A percentile compares a stretch with the other conserved stretches of the same genome.
Conservation (phyloP, 2,797 vertebrate genomes). For the Cryptoblepharus egeriae region DNA sequence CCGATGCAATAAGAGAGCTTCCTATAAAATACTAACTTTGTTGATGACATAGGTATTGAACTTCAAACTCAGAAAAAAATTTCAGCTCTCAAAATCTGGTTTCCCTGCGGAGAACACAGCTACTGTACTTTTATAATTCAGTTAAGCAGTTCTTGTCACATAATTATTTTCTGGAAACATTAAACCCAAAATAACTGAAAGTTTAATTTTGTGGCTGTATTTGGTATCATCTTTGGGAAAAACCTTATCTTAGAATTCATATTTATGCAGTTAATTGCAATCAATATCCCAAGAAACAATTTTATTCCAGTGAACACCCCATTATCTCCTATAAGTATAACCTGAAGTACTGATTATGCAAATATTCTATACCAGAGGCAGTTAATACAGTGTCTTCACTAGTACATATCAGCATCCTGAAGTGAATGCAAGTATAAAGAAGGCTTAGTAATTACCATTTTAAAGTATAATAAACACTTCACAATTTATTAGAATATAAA, state of each 20-base stretch:
- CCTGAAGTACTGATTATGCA: constrained; percentile 54
- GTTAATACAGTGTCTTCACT: constrained; percentile 53
- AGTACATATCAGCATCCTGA: constrained; percentile 63
- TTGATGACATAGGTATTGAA: not conserved
- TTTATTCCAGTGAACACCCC: constrained; percentile 39
- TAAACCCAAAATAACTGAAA: constrained; percentile 27
- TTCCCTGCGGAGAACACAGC: constrained; percentile 2
- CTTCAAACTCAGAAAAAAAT: not conserved
- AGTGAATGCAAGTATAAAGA: constrained; percentile 58
- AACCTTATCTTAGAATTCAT: constrained; percentile 53
- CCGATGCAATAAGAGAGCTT: too few species aligned
- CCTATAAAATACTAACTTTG: not conserved
- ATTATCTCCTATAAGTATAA: constrained; percentile 50
- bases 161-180: constrained; percentile 51
- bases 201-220: constrained; percentile 49
- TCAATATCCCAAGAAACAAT: constrained; percentile 65
- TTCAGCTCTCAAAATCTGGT: not conserved
- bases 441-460: constrained; percentile 68
- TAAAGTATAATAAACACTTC: constrained; percentile 71
- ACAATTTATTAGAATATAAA: constrained; percentile 62
- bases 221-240: constrained; percentile 40
- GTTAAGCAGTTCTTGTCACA: constrained; percentile 5
- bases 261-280: constrained; percentile 66
- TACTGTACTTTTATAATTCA: not conserved
- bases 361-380: constrained; percentile 36